Base-by-base conservation (phyloP, 2,113 vertebrate genomes). In the Labeo rohita region DNA sequence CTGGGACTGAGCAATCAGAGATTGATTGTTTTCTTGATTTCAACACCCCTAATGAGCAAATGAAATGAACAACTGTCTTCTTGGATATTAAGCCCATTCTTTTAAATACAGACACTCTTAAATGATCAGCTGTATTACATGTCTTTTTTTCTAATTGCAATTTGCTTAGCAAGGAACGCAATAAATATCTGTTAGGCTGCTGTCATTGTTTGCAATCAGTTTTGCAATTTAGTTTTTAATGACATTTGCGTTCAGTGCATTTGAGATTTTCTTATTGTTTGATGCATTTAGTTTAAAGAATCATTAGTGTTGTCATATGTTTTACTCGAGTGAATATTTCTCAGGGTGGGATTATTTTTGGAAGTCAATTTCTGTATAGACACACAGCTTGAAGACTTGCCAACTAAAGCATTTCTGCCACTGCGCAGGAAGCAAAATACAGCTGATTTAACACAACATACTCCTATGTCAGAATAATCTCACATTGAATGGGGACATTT, bases 1-100 rank as follows among this genome's bases (percentile, higher is more conserved):
- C 15, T 84, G 54, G 65, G 16, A 70, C 43, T n/a, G 49, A 54
- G 45, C 16, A 61, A 80, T 59, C 59, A 49, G 12, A 80, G 76
- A 84, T 43, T 61, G 75, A 82, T 50, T 82, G 77, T 61, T 34
- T 74, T 74, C 84, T 45, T 84, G 82, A 84, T 84, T 54, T 56
- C 49, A 56, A 45, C 66, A 56, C 21, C 50, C 36, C 50, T 52
- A 59, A 84, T 43, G 16, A 54, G 36, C 12, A 74, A 73, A 84
- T 70, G 8, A 73, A 84, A 56, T 74, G 12, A 83, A 59, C 36
- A 73, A 84, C 50, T 56, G 68, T 74, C 66, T 84, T 52, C 68
- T 59, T 7, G 16, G 49, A 74, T 59, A 73, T 84, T 70, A 83
- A 52, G 63, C 34, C 68, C 36, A 59, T 84, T 84, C 7, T 73